phyloP scores from a whole-genome alignment of 2,888 invertebrate genomes.

The Acanthosepion esculentum region DNA sequence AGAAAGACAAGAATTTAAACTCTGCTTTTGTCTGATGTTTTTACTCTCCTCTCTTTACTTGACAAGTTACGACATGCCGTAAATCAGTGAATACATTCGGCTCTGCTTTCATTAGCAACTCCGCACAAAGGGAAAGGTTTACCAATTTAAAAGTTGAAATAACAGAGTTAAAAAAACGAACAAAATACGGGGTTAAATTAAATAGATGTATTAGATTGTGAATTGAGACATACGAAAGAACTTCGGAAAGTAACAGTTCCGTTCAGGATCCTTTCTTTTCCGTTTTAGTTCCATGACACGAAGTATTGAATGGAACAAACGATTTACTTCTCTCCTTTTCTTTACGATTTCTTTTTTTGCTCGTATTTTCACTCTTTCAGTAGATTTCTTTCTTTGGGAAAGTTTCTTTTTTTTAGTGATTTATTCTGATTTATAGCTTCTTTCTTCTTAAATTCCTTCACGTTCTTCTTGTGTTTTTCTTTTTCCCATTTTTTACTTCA shows the following conservation, averaged over 20 bases:
- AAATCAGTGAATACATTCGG: neutral
- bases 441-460: too few species aligned
- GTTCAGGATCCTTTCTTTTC: neutral
- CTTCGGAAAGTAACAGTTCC: neutral
- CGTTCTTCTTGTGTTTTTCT: too few species aligned
- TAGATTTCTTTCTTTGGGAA: too few species aligned
- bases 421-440: too few species aligned
- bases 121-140: neutral
- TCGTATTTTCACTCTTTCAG: too few species aligned
- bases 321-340: too few species aligned
- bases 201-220: neutral
- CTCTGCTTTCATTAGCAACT: neutral
- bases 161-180: neutral
- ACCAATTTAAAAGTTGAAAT: neutral
- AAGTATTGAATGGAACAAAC: too few species aligned
- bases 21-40: neutral
- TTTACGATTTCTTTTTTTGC: too few species aligned
- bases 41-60: neutral
- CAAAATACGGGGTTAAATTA: neutral
- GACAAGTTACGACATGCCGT: slow-evolving; percentile 33
- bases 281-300: too few species aligned
- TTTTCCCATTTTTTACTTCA: too few species aligned
- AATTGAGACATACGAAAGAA: neutral
- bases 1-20: neutral
- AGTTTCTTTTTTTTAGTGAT: too few species aligned